A percentile compares a stretch with the other conserved stretches of the same genome.
phyloP scores from a whole-genome alignment of 2,888 invertebrate species.

The Apamea sordens region DNA sequence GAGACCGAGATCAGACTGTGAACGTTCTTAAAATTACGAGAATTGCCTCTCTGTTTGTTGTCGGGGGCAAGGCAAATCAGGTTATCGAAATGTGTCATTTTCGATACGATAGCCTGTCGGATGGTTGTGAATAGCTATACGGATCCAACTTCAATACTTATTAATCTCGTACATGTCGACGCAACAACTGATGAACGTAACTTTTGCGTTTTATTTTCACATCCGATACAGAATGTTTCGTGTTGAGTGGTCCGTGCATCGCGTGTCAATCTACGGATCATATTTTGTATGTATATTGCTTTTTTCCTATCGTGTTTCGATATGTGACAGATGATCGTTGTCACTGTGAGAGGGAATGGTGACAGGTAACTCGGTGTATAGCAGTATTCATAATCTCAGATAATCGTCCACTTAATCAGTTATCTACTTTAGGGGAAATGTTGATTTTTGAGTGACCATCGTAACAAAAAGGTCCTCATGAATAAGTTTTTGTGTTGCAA shows the following conservation, averaged over 20 bases:
- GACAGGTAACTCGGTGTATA: neutral
- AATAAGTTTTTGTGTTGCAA: neutral
- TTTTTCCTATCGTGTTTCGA: neutral
- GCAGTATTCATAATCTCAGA: neutral
- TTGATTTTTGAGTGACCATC: neutral
- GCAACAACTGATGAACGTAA: slow-evolving; percentile 16
- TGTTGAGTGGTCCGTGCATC: slow-evolving; percentile 11
- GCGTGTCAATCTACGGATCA: slow-evolving; percentile 30
- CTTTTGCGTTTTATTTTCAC: slow-evolving; percentile 19
- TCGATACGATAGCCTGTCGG: too few relatives aligned
- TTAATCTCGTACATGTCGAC: slow-evolving; percentile 17
- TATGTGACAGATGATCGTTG: slow-evolving; percentile 8
- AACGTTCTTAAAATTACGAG: too few relatives aligned
- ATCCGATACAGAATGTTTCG: slow-evolving; percentile 17
- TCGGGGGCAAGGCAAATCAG: too few relatives aligned
- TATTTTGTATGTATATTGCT: neutral
- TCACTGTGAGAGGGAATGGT: neutral
- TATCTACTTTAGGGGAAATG: neutral
- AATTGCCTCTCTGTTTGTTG: too few relatives aligned
- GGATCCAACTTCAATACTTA: slow-evolving; percentile 11
- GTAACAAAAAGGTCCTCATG: too few relatives aligned
- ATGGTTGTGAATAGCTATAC: neutral
- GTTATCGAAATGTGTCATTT: too few relatives aligned
- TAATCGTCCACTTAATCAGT: too few relatives aligned
- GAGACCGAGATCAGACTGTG: too few relatives aligned